These are phyloP conservation scores for Pseudorectes ferrugineus DNA, from an alignment of 2,113 vertebrate species.

Conservation along the genomic window DNA sequence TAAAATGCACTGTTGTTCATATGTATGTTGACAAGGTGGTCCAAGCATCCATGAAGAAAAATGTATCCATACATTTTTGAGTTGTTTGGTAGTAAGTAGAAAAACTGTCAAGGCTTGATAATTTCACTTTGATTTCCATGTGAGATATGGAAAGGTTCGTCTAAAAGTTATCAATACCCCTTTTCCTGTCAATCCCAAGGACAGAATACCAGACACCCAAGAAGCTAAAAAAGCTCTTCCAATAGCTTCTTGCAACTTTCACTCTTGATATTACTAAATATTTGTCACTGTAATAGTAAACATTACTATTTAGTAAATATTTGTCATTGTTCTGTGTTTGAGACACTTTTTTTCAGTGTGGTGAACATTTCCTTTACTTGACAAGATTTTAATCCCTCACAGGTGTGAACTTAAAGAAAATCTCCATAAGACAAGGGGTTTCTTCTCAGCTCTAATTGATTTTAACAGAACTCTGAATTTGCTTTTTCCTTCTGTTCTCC, in stretches of 20 bases:
- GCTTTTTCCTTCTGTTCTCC: neutral
- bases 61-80: neutral
- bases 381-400: neutral
- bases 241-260: neutral
- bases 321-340: neutral
- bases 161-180: neutral
- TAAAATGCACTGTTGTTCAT: neutral
- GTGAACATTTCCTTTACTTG: neutral
- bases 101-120: neutral
- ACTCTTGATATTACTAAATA: neutral
- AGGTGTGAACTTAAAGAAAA: neutral
- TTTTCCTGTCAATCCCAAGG: neutral
- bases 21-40: neutral
- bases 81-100: neutral
- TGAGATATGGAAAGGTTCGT: neutral
- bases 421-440: neutral
- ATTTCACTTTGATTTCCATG: neutral
- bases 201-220: neutral
- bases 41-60: neutral
- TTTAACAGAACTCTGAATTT: neutral
- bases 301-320: neutral
- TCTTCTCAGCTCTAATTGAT: neutral
- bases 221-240: neutral
- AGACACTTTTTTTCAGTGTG: neutral
- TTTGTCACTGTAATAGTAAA: neutral